These are phyloP conservation scores for Ecdyonurus torrentis DNA, from an alignment of 2,888 invertebrate genomes.

Conservation along the genomic window DNA sequence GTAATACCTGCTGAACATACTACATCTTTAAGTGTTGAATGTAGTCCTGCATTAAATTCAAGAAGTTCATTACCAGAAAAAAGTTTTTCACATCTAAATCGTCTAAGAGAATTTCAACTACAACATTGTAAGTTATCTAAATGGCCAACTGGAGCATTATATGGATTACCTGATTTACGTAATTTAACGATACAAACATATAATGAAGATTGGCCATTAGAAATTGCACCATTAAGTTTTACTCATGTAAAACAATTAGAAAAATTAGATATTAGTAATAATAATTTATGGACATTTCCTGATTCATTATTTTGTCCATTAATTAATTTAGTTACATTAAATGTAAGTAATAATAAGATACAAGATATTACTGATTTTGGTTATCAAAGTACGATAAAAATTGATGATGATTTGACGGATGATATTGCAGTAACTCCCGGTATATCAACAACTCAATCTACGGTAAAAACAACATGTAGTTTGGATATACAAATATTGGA, in stretches of 20 bases:
- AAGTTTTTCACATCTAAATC: conserved; percentile 65
- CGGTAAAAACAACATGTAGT: conserved; percentile 36
- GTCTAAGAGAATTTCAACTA: conserved; percentile 61
- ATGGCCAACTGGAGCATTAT: conserved; percentile 63
- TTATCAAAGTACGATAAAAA: conserved; percentile 49
- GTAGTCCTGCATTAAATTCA: conserved; percentile 30
- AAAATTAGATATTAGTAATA: conserved; percentile 67
- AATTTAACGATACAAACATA: conserved; percentile 74
- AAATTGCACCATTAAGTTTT: neutral
- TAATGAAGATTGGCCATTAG: conserved; percentile 58
- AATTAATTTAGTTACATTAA: conserved; percentile 59
- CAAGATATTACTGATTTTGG: conserved; percentile 78
- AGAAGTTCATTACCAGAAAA: neutral
- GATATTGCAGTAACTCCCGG: conserved; percentile 29
- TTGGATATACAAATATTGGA: conserved; percentile 70
- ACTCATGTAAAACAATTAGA: conserved; percentile 42
- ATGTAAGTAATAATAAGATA: conserved; percentile 72
- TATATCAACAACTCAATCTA: conserved; percentile 19
- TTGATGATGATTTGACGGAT: conserved; percentile 16
- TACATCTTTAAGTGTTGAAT: conserved; percentile 58
- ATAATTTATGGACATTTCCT: conserved; percentile 80
- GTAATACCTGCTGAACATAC: conserved; percentile 73
- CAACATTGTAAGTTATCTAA: conserved; percentile 75
- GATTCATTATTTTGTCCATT: conserved; percentile 71
- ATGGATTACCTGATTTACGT: conserved; percentile 60